Conservation (phyloP, 2,888 invertebrate genomes). For the Caenorhabditis sinica region DNA sequence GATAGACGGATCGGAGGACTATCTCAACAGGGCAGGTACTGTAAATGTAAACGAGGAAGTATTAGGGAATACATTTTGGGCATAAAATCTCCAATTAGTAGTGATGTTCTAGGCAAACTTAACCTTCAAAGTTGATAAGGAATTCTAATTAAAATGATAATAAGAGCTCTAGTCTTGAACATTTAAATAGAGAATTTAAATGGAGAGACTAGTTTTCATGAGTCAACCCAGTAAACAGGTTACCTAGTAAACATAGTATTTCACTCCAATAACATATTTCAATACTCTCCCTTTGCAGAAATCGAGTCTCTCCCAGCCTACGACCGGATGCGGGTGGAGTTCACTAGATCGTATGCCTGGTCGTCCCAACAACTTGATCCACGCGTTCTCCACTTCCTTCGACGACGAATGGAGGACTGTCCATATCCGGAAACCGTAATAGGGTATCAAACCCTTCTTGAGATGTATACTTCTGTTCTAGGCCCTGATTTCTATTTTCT, state of each 20-base stretch:
- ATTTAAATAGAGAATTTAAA: too few relatives aligned
- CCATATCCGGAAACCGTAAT: background rate
- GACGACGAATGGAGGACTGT: background rate
- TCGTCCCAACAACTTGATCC: background rate
- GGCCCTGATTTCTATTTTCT: slow-evolving; percentile 35
- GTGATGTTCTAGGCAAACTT: too few relatives aligned
- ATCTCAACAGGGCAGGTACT: background rate
- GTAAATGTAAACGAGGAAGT: too few relatives aligned
- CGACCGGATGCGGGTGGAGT: slow-evolving; percentile 23
- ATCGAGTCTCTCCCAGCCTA: background rate
- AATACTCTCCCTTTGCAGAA: slow-evolving; percentile 26
- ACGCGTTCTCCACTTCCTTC: background rate
- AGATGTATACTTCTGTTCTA: slow-evolving; percentile 21
- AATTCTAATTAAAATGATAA: too few relatives aligned
- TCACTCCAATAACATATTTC: too few relatives aligned
- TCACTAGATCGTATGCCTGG: background rate
- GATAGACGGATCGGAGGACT: background rate
- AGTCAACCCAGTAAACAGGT: too few relatives aligned
- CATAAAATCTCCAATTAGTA: too few relatives aligned
- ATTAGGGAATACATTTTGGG: too few relatives aligned
- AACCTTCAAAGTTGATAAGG: too few relatives aligned
- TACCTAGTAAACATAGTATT: too few relatives aligned
- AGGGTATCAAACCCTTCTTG: slow-evolving; percentile 15
- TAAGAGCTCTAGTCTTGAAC: too few relatives aligned
- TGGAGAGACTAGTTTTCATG: too few relatives aligned